Base-by-base conservation (phyloP, 2,888 invertebrate genomes). In the Mimas tiliae region DNA sequence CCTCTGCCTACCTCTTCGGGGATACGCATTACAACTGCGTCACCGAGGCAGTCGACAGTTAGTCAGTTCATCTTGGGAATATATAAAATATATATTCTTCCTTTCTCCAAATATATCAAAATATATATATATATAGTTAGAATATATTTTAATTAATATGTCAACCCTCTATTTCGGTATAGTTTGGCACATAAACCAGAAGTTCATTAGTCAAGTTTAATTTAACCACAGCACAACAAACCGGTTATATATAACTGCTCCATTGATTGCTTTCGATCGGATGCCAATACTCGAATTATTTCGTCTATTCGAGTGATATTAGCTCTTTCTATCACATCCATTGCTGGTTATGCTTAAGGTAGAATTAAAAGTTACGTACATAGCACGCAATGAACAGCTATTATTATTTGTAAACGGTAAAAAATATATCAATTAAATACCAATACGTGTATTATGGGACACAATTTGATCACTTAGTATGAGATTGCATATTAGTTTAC, bases 211-310 rank as follows among this genome's bases (percentile, higher is more conserved):
- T 70, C 69, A 65, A 62, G 52, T 45, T 65, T 47, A 42, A 66
- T 64, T 38, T 51, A 65, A 68, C 78, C 85, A 84, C 58, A 21
- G 63, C 58, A 45, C 64, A 64, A 64, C 64, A 64, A 64, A 64
- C 53, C 16, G 21, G 16, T 14, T 58, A 58, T 21, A 42, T 19
- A 42, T 58, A 58, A 19, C 63, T 34, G 51, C 42, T 87, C 87
- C 88, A 88, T 84, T 82, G 87, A 88, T 87, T 58, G 19, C 42
- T 58, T 42, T 82, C 85, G 84, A 88, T 88, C 78, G 80, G 79
- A 87, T 87, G 83, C 87, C 88, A 80, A 89, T 89, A 88, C 85
- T 75, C 72, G 53, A 74, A 82, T 71, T 67, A 67, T 9, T 1
- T 27, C 16, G 66, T 62, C 53, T 50, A 16, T 48, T 58, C 6